phyloP scores from a whole-genome alignment of 2,113 vertebrate species.

The Panthera leo region DNA sequence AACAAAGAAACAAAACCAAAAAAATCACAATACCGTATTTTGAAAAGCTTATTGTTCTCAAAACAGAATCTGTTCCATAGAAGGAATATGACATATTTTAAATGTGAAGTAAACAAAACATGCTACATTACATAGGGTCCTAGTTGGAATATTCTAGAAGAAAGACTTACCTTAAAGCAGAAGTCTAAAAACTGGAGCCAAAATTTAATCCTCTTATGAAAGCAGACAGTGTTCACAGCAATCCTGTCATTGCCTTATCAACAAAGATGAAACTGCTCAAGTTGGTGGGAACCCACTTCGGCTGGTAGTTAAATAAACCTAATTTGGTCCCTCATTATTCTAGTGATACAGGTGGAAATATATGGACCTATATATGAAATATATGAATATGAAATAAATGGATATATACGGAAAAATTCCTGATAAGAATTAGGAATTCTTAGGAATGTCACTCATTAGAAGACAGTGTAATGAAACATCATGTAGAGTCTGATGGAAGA shows the following conservation, averaged over 20 bases:
- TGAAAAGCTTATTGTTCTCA: slow-evolving; percentile 21
- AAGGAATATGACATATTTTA: slow-evolving; percentile 24
- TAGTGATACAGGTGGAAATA: background rate
- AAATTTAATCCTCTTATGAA: background rate
- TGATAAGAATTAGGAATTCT: too few relatives aligned
- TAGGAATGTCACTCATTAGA: background rate
- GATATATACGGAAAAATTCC: background rate
- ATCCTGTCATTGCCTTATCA: slow-evolving; percentile 9
- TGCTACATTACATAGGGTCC: background rate
- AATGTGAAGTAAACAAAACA: background rate
- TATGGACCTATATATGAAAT: background rate
- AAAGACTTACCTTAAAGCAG: background rate
- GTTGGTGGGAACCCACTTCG: background rate
- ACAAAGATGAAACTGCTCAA: background rate
- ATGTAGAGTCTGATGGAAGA: background rate
- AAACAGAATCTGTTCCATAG: background rate
- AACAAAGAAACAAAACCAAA: background rate
- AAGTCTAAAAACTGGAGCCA: background rate
- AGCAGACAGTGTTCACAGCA: background rate
- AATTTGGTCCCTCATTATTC: background rate
- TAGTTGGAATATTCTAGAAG: slow-evolving; percentile 25
- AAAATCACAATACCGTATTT: background rate
- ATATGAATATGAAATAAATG: too few relatives aligned
- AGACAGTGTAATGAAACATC: background rate
- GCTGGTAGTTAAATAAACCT: background rate